Percentiles rank a stretch among this genome's conserved stretches.
These are phyloP conservation scores for Acinonyx jubatus DNA, from an alignment of 2,113 vertebrate genomes.

Conservation along the genomic window DNA sequence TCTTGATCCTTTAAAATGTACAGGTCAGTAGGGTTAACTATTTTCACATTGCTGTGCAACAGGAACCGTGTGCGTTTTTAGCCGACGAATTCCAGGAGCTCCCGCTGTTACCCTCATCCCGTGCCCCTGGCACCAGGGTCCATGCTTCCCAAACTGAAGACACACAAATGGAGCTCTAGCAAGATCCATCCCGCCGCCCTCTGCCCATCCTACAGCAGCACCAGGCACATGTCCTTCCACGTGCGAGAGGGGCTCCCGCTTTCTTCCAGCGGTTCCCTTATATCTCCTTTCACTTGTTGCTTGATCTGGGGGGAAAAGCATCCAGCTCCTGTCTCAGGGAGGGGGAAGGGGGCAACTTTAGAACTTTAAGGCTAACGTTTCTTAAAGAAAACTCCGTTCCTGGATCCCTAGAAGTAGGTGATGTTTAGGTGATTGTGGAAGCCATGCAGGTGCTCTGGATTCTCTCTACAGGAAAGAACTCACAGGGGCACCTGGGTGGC, in stretches of 20 bases:
- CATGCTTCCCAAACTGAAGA: not conserved
- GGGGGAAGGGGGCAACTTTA: not conserved
- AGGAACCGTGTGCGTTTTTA: not conserved
- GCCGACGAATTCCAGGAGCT: not conserved
- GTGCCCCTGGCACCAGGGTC: not conserved
- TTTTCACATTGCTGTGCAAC: no score
- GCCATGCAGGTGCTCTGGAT: not conserved
- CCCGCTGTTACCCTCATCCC: not conserved
- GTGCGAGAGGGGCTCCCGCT: not conserved
- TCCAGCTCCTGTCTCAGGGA: not conserved
- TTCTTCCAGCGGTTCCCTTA: not conserved
- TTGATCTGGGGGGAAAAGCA: not conserved
- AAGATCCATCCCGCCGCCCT: not conserved
- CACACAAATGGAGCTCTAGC: not conserved
- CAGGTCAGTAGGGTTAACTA: not conserved
- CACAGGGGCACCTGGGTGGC: no score
- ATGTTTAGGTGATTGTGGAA: not conserved
- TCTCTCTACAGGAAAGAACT: not conserved
- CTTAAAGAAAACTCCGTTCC: not conserved
- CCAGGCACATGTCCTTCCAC: not conserved
- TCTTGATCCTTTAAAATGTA: not conserved
- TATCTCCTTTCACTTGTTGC: not conserved
- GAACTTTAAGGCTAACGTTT: not conserved
- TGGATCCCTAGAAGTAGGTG: not conserved
- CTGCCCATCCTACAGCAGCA: not conserved